These are phyloP conservation scores for Drepana falcataria DNA, from an alignment of 2,888 invertebrate genomes.

Conservation along the genomic window DNA sequence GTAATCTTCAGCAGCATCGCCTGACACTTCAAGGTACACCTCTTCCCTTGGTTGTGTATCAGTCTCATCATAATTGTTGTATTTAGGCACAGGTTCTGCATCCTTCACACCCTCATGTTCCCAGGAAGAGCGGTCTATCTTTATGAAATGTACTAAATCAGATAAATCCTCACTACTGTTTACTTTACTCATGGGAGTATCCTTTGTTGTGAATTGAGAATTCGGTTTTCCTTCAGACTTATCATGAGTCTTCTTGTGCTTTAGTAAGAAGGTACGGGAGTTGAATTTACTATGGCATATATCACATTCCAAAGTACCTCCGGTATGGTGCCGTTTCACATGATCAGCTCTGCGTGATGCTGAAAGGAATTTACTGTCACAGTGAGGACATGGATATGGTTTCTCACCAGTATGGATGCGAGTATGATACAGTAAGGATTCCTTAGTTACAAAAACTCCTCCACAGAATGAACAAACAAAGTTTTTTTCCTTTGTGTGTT, in stretches of 20 bases:
- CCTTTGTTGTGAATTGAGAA: not conserved
- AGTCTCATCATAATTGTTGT: slow-evolving; percentile 6
- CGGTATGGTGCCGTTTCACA: slow-evolving; percentile 44
- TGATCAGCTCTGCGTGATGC: slow-evolving; percentile 55
- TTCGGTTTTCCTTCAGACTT: not conserved
- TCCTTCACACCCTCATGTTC: slow-evolving; percentile 5
- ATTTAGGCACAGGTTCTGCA: slow-evolving; percentile 6
- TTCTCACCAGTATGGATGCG: slow-evolving; percentile 63
- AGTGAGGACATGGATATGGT: slow-evolving; percentile 54
- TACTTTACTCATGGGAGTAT: slow-evolving; percentile 4
- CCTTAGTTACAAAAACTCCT: slow-evolving; percentile 58
- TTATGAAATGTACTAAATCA: not conserved
- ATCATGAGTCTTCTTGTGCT: slow-evolving; percentile 41
- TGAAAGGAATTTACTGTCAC: slow-evolving; percentile 49
- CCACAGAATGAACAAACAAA: slow-evolving; percentile 47
- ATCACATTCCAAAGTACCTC: slow-evolving; percentile 42
- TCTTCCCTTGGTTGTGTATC: slow-evolving; percentile 14
- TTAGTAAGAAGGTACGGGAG: slow-evolving; percentile 35
- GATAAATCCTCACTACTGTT: not conserved
- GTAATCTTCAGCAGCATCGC: slow-evolving; percentile 19
- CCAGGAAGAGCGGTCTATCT: slow-evolving; percentile 1
- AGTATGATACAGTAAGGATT: slow-evolving; percentile 61
- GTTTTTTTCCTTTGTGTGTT: slow-evolving; percentile 61
- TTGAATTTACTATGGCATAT: slow-evolving; percentile 48
- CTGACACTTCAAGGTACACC: slow-evolving; percentile 29